Base-by-base conservation (phyloP, 2,888 invertebrate species). In the Leptinotarsa haldemani region DNA sequence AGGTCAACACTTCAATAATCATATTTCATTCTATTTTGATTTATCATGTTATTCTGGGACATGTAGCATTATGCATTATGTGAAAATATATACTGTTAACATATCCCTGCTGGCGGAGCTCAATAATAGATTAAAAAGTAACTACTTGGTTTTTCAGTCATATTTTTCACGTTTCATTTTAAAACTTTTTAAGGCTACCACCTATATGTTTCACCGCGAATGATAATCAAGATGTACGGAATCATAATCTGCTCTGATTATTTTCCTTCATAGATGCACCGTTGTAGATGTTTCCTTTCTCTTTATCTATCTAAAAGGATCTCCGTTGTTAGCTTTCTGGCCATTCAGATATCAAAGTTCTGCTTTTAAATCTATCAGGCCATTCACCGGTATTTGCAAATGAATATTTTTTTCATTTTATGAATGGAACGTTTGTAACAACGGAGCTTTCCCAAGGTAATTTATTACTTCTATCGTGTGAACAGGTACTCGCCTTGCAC, bases 181-280 rank as follows among this genome's bases (percentile, higher is more conserved):
- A 7, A 13, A 50, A 48, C 15, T 4, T 65, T 20, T 65, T 65
- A 25, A 18, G 48, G 20, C 65, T 50, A 15, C 16, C 13, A 18
- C 12, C 16, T 13, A 52, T 25, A 52, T 16, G 20, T 20, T 56
- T 56, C 18, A 22, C 56, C 1, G 61, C 30, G 30, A 30, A 61
- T 30, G 30, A 61, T 61, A 61, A 61, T 61, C 61, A 61, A 61
- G 61, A 40, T 25, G n/a, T 40, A 61, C 61, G 68, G 56, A 68
- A 46, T 47, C 67, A 53, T 18, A n/a, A 53, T 30, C 53, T 53
- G 68, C 53, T 46, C 68, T 68, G 68, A 56, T 68, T 56, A 68
- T 68, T 56, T 40, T 56, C 68, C 56, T 56, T 58, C 58, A 46
- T 47, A 56, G 56, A 68, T 56, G 68, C 68, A 68, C 30, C 25